phyloP scores from a whole-genome alignment of 2,888 invertebrate genomes.

The Eugnorisma glareosa region DNA sequence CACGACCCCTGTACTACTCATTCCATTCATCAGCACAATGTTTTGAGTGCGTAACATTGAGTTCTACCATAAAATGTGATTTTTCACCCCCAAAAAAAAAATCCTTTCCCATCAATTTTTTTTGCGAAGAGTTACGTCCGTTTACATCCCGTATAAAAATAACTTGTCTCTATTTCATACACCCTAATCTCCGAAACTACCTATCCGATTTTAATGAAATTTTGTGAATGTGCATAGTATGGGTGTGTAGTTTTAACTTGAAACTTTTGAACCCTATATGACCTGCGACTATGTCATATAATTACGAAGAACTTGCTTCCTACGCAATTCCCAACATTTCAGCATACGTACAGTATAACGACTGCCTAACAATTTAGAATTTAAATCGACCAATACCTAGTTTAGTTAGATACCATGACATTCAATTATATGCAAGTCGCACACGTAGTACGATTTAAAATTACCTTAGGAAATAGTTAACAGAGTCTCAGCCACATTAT shows the following conservation, averaged over 20 bases:
- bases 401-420: conserved; percentile 8
- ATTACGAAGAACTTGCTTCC: neutral
- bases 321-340: neutral
- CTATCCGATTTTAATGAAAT: neutral
- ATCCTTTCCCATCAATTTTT: too few species aligned
- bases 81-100: too few species aligned
- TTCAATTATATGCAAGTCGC: conserved; percentile 30
- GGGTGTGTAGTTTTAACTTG: neutral
- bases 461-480: conserved; percentile 39
- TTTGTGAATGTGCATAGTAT: neutral
- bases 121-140: too few species aligned
- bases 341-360: conserved; percentile 4
- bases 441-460: conserved; percentile 38
- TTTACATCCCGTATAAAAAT: neutral
- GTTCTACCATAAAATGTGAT: too few species aligned
- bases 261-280: neutral
- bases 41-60: too few species aligned
- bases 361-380: conserved; percentile 13
- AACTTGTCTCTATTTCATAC: neutral
- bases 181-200: neutral
- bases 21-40: too few species aligned
- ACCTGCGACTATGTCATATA: neutral
- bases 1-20: too few species aligned
- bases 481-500: conserved; percentile 25
- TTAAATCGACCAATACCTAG: conserved; percentile 18